Evolutionary conservation across 2,888 invertebrate species (phyloP), one percentile per base, ranked within the genome.

Genomic region (Parnassius smintheus): DNA sequence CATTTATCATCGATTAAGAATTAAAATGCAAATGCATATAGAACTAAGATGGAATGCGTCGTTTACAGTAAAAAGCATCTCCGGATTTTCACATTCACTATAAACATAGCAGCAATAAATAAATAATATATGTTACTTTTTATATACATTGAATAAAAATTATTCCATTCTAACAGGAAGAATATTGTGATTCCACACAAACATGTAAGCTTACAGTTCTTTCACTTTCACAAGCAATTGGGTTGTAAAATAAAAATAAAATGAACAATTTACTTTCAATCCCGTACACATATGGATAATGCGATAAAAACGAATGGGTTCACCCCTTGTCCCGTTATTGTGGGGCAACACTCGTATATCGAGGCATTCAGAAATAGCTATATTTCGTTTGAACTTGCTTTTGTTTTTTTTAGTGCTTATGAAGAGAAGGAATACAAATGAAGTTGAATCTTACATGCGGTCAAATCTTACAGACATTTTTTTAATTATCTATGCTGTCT

Each of bases 251-350:
- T 74, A 69, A 67, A 73, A 76, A 76, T 70, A 72, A 74, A 75
- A 73, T 74, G 69, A 77, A 71, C 71, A 69, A 73, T 75, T 73
- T 71, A 72, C 72, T 75, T 78, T 74, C 78, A 75, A 78, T 75
- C 71, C 69, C 70, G 66, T 63, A 56, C 66, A 64, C 67, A 66
- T 65, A 66, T 62, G 60, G 70, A 64, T 72, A 66, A 68, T 70
- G 71, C 66, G 68, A 75, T 79, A 74, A 75, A 74, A 72, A 65
- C 62, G 71, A 72, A 78, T 63, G 74, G 62, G 56, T 50, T 58
- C 62, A 55, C 54, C 66, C 62, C 64, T 59, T 65, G 63, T 56
- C 64, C 61, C 64, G 66, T 61, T 68, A 62, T 65, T 59, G 51
- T 66, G 65, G 68, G 62, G 59, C 44, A 49, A 61, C 67, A 66